These are phyloP conservation scores for Linepithema humile DNA, from an alignment of 1,140 invertebrate genomes.

Conservation along the genomic window DNA sequence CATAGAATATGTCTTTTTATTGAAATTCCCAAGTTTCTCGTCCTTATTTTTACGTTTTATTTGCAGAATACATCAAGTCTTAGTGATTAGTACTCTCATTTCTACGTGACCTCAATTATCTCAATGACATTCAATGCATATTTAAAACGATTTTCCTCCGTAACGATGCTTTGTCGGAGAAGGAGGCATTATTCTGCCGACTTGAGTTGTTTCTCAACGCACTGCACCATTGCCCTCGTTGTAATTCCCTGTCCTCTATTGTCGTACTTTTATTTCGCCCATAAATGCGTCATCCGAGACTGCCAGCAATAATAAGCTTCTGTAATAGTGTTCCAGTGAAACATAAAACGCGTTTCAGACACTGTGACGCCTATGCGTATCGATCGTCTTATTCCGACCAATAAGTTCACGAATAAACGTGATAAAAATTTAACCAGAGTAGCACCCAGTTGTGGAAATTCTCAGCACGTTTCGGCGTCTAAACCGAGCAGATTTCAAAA, in stretches of 20 bases:
- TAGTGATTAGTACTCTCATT: neutral
- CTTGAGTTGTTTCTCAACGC: slow-evolving; percentile 3
- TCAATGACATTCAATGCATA: neutral
- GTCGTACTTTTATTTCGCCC: slow-evolving; percentile 47
- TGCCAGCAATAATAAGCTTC: slow-evolving; percentile 30
- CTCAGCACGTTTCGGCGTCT: slow-evolving; percentile 53
- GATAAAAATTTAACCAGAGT: slow-evolving; percentile 62
- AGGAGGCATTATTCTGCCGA: slow-evolving; percentile 18
- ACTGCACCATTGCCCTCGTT: slow-evolving; percentile 6
- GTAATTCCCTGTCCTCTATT: slow-evolving; percentile 2
- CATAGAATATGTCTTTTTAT: no score
- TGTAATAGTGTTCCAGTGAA: slow-evolving; percentile 15
- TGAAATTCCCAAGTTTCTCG: no score
- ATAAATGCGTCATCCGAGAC: slow-evolving; percentile 43
- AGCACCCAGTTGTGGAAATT: slow-evolving; percentile 14
- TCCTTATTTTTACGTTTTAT: neutral
- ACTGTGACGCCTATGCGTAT: slow-evolving; percentile 49
- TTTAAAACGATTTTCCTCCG: slow-evolving; percentile 2
- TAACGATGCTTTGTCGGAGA: neutral
- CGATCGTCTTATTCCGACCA: slow-evolving; percentile 58
- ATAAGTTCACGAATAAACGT: slow-evolving; percentile 60
- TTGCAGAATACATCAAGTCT: neutral
- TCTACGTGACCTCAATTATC: neutral
- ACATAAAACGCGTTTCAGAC: slow-evolving; percentile 44
- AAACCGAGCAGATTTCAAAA: slow-evolving; percentile 65